Percentiles rank a stretch among this genome's conserved stretches.
Evolutionary conservation across 2,113 vertebrate species (phyloP).

Genomic region (Nipponia nippon): DNA sequence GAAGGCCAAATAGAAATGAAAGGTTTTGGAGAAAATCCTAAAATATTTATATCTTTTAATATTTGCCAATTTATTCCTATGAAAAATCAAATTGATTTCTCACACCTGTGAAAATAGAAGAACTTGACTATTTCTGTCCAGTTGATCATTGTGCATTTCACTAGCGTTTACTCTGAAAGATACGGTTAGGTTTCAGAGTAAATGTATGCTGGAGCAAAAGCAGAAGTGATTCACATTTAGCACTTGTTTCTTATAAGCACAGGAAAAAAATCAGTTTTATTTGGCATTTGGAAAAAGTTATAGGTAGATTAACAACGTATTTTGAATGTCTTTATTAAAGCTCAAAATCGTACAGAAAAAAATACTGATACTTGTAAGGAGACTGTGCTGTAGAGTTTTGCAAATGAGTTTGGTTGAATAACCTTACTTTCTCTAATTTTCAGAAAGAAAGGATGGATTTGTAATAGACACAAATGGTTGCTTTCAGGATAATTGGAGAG

Average conservation of each 20-base stretch:
- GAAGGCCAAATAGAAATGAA: neutral
- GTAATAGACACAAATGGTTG: neutral
- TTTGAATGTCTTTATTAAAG: neutral
- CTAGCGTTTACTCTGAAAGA: neutral
- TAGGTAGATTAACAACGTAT: neutral
- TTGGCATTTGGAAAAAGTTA: slow-evolving; percentile 10
- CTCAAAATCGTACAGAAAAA: neutral
- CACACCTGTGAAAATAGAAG: neutral
- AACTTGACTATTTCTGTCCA: neutral
- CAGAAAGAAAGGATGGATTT: neutral
- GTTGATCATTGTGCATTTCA: neutral
- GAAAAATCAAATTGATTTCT: neutral
- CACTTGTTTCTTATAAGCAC: neutral
- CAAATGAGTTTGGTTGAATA: neutral
- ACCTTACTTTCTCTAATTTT: neutral
- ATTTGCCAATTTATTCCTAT: neutral
- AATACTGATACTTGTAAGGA: neutral
- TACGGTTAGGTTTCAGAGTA: neutral
- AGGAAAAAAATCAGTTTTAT: neutral
- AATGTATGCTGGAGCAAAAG: neutral
- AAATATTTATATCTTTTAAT: neutral
- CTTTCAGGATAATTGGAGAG: neutral
- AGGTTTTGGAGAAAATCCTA: neutral
- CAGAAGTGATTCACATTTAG: neutral
- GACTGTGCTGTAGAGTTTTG: neutral